A percentile compares a stretch with the other conserved stretches of the same genome.
phyloP scores from a whole-genome alignment of 1,140 invertebrate genomes.

The Papilio machaon region DNA sequence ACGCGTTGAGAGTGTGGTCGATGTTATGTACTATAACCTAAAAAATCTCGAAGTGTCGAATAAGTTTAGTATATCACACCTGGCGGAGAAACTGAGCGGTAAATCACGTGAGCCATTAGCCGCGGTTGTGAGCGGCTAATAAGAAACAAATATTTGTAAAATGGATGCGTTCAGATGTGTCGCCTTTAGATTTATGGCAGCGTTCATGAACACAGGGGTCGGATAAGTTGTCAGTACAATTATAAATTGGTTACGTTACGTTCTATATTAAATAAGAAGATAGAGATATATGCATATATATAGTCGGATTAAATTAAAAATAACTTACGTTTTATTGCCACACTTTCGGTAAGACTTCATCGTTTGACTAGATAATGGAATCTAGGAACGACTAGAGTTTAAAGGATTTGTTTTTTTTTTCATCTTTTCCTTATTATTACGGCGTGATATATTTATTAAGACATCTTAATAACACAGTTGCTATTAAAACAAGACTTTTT shows the following conservation, averaged over 20 bases:
- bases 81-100: conserved; percentile 40
- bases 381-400: too few relatives aligned
- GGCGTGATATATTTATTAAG: background rate
- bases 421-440: background rate
- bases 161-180: conserved; percentile 54
- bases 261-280: background rate
- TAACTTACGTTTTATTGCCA: too few relatives aligned
- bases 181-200: conserved; percentile 53
- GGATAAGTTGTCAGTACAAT: background rate
- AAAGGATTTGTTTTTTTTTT: background rate
- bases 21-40: too few relatives aligned
- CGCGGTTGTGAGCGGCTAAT: conserved; percentile 49
- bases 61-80: conserved; percentile 22
- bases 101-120: conserved; percentile 51
- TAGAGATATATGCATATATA: background rate
- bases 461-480: background rate
- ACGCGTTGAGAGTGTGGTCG: too few relatives aligned
- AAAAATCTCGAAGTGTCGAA: background rate
- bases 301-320: background rate
- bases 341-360: too few relatives aligned
- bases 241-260: conserved; percentile 3
- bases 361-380: too few relatives aligned
- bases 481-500: background rate
- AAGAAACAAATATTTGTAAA: conserved; percentile 61
- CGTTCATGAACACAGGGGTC: background rate